Percentiles rank a stretch among this genome's conserved stretches.
Evolutionary conservation across 2,797 vertebrate species (phyloP).

Genomic region (Pangasius macronema): DNA sequence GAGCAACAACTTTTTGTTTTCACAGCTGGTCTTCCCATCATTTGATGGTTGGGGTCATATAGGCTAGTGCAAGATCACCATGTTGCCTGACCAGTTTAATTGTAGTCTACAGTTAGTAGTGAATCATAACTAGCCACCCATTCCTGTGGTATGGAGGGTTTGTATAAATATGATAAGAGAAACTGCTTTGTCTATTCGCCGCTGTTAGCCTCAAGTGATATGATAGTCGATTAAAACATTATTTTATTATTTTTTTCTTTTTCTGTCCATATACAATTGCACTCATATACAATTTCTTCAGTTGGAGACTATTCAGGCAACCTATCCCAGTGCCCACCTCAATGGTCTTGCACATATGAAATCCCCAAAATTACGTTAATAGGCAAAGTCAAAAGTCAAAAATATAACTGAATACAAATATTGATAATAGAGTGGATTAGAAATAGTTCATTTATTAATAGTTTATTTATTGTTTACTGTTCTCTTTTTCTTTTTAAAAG

Average conservation of each 20-base stretch:
- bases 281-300: neutral
- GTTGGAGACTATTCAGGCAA: neutral
- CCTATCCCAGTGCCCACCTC: neutral
- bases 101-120: neutral
- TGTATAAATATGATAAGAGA: neutral
- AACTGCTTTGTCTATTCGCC: neutral
- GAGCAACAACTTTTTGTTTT: slow-evolving; percentile 10
- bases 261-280: neutral
- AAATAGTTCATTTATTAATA: neutral
- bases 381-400: no score
- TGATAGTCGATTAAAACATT: neutral
- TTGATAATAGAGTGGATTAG: no score
- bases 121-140: neutral
- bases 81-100: neutral
- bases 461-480: neutral
- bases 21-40: slow-evolving; percentile 22
- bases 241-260: neutral
- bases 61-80: neutral
- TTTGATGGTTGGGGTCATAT: slow-evolving; percentile 40
- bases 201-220: neutral
- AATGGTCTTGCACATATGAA: neutral
- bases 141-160: neutral
- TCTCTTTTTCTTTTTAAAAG: neutral
- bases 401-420: no score
- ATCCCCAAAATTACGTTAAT: neutral